phyloP scores from a whole-genome alignment of 2,113 vertebrate species.

The Barbus barbus region DNA sequence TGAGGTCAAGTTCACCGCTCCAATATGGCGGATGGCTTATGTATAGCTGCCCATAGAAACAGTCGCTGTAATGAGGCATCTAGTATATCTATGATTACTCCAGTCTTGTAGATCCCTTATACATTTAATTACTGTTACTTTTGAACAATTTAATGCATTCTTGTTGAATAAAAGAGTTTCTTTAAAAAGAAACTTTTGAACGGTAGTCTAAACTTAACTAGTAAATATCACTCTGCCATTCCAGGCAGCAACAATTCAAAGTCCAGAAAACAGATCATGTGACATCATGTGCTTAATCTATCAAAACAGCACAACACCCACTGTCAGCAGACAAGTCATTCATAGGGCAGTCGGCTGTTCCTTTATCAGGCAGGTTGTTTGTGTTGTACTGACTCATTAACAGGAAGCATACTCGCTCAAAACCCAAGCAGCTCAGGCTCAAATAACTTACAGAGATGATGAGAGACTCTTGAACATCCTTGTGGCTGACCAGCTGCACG shows the following conservation, averaged over 20 bases:
- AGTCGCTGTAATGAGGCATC: no score
- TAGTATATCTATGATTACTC: no score
- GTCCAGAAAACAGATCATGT: neutral
- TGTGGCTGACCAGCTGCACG: conserved; percentile 95
- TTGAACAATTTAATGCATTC: no score
- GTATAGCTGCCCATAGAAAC: no score
- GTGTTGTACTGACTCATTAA: neutral
- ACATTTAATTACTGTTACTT: no score
- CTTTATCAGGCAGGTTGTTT: neutral
- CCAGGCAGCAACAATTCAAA: neutral
- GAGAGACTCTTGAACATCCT: conserved; percentile 88
- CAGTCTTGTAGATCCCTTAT: no score
- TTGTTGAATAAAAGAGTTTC: no score
- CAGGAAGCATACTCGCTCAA: neutral
- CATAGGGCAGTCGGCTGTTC: neutral
- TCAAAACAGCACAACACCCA: neutral
- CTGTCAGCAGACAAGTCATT: neutral
- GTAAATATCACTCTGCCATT: neutral
- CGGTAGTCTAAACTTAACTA: neutral
- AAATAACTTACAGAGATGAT: conserved; percentile 82
- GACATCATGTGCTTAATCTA: neutral
- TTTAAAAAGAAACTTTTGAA: no score
- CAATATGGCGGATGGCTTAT: no score
- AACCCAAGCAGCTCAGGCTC: neutral
- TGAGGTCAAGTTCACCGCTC: no score